Base-by-base conservation (phyloP, 2,113 vertebrate genomes). In the Cyprinodon brontotheroides region DNA sequence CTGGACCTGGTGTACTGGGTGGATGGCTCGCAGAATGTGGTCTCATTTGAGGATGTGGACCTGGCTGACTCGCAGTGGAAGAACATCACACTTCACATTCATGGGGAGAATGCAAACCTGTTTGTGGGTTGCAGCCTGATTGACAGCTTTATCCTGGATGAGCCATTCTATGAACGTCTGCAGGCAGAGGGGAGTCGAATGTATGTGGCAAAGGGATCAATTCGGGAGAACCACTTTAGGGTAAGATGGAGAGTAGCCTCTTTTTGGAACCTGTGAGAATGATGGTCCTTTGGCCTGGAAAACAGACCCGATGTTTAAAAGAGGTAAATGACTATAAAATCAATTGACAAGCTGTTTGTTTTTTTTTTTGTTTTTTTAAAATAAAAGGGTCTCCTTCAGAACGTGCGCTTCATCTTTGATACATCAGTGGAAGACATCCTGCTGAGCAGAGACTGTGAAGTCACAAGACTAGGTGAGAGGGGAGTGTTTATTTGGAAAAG, bases 51-150 rank as follows among this genome's bases (percentile, higher is more conserved):
- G 93, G 97, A 99, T 0, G 97, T 99, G 92, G 97, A 99, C 86
- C 91, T 99, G 60, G 96, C 97, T 0, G 97, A 99, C 83, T 95
- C 96, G 0, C 96, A 96, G 74, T 99, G 98, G 98, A 98, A 98
- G 94, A 98, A 98, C 53, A 74, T 99, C 89, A 98, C 96, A 0
- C 93, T 99, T 80, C 97, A 98, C 61, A 89, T 99, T 89, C 93
- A 95, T 0, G 95, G 95, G 2, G 98, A 98, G 79, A 96, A 94
- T 74, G 97, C 95, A 72, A 95, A 96, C 89, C 92, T 99, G 68
- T 96, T 95, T 11, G 93, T 99, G 85, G 97, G 96, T 92, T 99
- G 98, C 79, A 95, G 88, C 89, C 96, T 98, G 66, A 93, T 98
- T 4, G 97, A 99, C 94, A 97, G 96, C 87, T 93, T 98, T 84